phyloP scores from a whole-genome alignment of 2,888 invertebrate species.

The Pilophorus perplexus region DNA sequence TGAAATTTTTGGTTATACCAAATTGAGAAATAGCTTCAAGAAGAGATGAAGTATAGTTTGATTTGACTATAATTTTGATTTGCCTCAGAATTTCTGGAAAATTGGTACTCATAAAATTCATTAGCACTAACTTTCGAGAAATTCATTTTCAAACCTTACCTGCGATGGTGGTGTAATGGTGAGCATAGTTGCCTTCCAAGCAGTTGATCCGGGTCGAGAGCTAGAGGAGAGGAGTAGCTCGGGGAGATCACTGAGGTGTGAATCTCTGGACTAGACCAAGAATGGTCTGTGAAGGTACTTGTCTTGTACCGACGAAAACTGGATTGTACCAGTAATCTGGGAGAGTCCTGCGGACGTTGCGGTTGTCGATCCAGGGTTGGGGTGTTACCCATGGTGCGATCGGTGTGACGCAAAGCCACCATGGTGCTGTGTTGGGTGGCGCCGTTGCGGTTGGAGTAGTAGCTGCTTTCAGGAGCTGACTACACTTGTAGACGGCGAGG shows the following conservation, averaged over 20 bases:
- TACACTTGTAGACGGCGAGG: conserved; percentile 1
- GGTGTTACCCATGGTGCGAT: not conserved
- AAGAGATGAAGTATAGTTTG: too few relatives aligned
- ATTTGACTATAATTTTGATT: too few relatives aligned
- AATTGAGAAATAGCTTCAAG: too few relatives aligned
- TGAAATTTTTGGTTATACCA: too few relatives aligned
- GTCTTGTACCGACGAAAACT: not conserved
- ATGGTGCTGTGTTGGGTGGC: not conserved
- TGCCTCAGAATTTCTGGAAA: too few relatives aligned
- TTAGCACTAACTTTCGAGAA: too few relatives aligned
- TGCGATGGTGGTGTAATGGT: conserved; percentile 54
- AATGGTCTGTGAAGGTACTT: not conserved
- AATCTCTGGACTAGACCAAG: conserved; percentile 7
- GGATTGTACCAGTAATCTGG: conserved; percentile 10
- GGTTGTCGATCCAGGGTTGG: not conserved
- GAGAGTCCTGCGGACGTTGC: not conserved
- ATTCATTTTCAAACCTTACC: too few relatives aligned
- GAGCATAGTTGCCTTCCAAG: conserved; percentile 52
- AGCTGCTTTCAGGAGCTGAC: not conserved
- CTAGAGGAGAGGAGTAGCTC: too few relatives aligned
- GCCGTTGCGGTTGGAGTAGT: not conserved
- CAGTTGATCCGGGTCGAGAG: conserved; percentile 52
- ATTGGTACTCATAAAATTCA: too few relatives aligned
- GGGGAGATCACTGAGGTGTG: too few relatives aligned
- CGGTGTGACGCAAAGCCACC: conserved; percentile 2